Base-by-base conservation (phyloP, 2,113 vertebrate species). In the Actenoides hombroni region DNA sequence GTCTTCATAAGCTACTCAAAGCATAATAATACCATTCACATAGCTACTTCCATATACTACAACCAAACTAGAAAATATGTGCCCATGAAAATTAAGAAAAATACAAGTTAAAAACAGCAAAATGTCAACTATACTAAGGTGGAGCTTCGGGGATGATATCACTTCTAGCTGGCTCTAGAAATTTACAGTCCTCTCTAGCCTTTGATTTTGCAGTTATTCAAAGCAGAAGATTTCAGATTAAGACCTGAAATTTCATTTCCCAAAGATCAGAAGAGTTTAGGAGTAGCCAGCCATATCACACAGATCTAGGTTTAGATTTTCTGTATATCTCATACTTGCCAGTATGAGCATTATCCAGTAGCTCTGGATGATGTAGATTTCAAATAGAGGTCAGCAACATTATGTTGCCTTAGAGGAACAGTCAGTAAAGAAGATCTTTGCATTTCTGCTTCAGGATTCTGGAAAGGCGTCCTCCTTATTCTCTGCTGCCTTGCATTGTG, bases 1-100 rank as follows among this genome's bases (percentile, higher is more conserved):
- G 44, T 81, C 74, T 97, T 97, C 90, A 92, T 92, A 88, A 92
- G 21, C 14, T 95, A 13, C 33, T 86, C 88, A 53, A 93, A 95
- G 92, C 28, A 74, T 48, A 24, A 92, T 79, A 85, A 94, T 54
- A 54, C 6, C 20, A 81, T 93, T 96, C 51, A 78, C 48, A 73
- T 44, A 87, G 28, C 29, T 96, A 40, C 70, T 83, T 90, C 40
- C n/a, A 78, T 49, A 65, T 39, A 37, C 17, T 37, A 56, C 10
- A 88, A 88, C 49, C 53, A 64, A 76, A 68, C 14, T 87, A 20
- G 16, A 11, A 44, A 86, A 93, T 8, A 74, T 80, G 20, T 48
- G 11, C 17, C 20, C 17, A 81, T 39, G 28, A 80, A 91, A 94
- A 70, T 75, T 57, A 80, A 65, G 35, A 73, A 88, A 85, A 93